These are phyloP conservation scores for Urocitellus parryii DNA, from an alignment of 2,113 vertebrate genomes.

Conservation along the genomic window DNA sequence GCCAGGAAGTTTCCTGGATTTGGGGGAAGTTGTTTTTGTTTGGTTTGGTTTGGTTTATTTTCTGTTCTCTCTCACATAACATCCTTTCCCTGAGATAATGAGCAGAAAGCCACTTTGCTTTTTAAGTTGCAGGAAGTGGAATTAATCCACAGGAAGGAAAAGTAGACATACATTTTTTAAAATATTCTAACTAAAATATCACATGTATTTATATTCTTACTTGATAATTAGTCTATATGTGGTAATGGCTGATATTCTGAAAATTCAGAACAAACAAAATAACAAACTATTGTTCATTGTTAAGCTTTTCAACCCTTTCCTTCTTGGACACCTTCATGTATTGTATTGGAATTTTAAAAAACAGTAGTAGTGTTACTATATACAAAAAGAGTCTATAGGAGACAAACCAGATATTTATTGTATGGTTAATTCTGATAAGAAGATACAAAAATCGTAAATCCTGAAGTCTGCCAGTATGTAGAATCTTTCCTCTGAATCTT, in stretches of 20 bases:
- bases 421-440: background rate
- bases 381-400: background rate
- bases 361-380: background rate
- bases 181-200: slow-evolving; percentile 6
- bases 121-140: background rate
- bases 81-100: background rate
- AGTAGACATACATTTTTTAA: slow-evolving; percentile 41
- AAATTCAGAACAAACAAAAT: slow-evolving; percentile 6
- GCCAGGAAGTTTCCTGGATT: background rate
- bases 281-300: background rate
- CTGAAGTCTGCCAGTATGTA: background rate
- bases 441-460: background rate
- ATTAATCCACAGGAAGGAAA: background rate
- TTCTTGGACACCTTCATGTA: background rate
- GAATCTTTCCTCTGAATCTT: background rate
- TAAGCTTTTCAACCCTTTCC: background rate
- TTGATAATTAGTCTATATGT: slow-evolving; percentile 37
- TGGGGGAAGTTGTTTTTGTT: background rate
- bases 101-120: background rate
- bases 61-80: background rate
- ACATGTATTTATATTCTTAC: background rate
- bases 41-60: too few relatives aligned
- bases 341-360: slow-evolving; percentile 36
- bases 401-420: slow-evolving; percentile 6
- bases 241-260: background rate